Base-by-base conservation (phyloP, 2,888 invertebrate species). In the Phorcus lineatus region DNA sequence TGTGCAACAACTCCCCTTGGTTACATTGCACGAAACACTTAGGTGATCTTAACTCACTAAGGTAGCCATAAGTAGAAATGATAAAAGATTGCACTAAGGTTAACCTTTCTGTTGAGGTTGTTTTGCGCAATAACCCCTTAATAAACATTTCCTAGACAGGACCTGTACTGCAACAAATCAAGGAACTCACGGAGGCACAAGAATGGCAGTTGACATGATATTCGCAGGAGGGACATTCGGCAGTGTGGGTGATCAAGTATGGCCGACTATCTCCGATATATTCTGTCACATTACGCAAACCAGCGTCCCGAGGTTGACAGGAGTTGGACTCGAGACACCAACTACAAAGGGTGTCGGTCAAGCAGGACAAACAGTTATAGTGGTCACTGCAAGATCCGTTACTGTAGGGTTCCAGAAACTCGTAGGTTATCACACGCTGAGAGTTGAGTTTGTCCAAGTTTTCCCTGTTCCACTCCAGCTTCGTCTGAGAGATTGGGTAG, bases 171-270 rank as follows among this genome's bases (percentile, higher is more conserved):
- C 6, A 17, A 53, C 4, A 66, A 19, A 55, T 24, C 28, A n/a
- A 17, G 57, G 96, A 93, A 82, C 92, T 93, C 57, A 95, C 95
- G n/a, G 95, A 94, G 2, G 97, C 95, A 93, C 98, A 98, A 31
- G 96, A 95, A 87, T 96, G 95, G 92, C 98, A 98, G 76, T 96
- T 96, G 77, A 98, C 97, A 92, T 96, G 96, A 93, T 98, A 97
- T 0, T 96, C 96, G 92, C 98, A 98, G 89, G 97, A 96, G 13
- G 96, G 95, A 91, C 98, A 98, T 36, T 96, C 95, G 24, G 96
- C 95, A 0, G 97, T 96, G 88, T 96, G 96, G 85, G 96, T 95
- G 0, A 97, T 97, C 17, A 97, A 94, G 91, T 96, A 97, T 77
- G 84, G 81, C 13, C 75, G 76, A 22, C 62, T 77, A 52, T 84